Conservation (phyloP, 2,113 vertebrate species). For the Ictidomys tridecemlineatus region DNA sequence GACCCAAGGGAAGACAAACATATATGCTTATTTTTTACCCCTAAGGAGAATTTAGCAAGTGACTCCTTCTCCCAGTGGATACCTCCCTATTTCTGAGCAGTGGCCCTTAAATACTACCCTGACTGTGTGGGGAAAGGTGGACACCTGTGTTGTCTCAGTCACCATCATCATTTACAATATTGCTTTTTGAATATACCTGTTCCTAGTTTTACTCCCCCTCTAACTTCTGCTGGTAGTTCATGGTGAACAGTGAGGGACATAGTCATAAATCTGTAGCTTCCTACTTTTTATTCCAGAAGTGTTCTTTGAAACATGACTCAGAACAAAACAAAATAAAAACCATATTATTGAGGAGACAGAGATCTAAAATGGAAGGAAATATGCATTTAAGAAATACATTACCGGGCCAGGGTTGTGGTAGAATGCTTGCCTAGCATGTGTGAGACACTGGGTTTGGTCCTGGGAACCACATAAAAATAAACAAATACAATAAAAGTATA, state of each 20-base stretch:
- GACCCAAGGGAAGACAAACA: neutral
- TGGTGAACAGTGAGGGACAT: constrained; percentile 12
- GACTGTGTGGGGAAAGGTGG: neutral
- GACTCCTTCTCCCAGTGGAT: neutral
- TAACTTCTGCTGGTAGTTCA: neutral
- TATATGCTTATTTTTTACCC: neutral
- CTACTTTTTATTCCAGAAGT: constrained; percentile 72
- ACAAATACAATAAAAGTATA: no score
- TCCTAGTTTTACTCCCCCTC: neutral
- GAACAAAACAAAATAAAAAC: constrained; percentile 17
- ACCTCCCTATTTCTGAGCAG: neutral
- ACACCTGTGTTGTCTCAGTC: neutral
- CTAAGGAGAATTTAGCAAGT: neutral
- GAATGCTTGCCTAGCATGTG: no score
- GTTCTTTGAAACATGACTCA: constrained; percentile 29
- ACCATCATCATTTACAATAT: neutral
- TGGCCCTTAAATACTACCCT: neutral
- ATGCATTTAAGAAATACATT: constrained; percentile 56
- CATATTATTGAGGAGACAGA: neutral
- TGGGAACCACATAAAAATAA: no score
- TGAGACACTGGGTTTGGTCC: no score
- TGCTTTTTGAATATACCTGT: neutral
- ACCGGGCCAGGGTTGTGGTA: neutral
- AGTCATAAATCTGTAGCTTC: constrained; percentile 6
- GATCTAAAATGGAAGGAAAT: constrained; percentile 47